Base-by-base conservation (phyloP, 2,888 invertebrate genomes). In the Netelia fuscicornis region DNA sequence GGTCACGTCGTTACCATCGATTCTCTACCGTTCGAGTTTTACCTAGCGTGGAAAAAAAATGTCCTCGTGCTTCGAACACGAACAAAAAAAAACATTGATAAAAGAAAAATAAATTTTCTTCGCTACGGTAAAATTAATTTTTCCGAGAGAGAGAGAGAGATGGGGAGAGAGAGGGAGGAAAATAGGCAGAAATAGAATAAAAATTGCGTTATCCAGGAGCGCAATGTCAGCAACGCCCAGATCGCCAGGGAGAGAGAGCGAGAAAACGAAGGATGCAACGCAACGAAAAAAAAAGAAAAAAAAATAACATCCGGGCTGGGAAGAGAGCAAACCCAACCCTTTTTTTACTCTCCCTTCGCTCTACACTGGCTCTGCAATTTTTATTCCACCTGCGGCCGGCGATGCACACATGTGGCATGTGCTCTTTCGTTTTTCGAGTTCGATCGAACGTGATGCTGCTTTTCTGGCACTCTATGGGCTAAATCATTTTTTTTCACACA, bases 1-100 rank as follows among this genome's bases (percentile, higher is more conserved):
- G 65, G 76, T 81, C 71, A 81, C 84, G 80, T 83, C 75, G 80
- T 78, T 84, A 81, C 68, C 70, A 75, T 75, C 64, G 65, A 84
- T 84, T 60, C 52, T 56, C 70, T 13, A 10, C 60, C 2, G 11
- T 25, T 9, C 20, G 30, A 44, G 42, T 62, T 58, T 56, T 65
- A 37, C 37, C 37, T 37, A 20, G 37, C 17, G 6, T 9, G 13
- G 78, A 13, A 9, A 67, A 17, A 60, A 30, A 54, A 25, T 20
- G 17, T 64, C 8, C 75, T 17, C 64, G 5, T 23, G 11, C 52
- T 2, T 48, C 3, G 20, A 25, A 37, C 48, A 13, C 48, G 20
- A 60, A 44, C 20, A 37, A 25, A 60, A 30, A 42, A 25, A 78
- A 30, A 56, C n/a, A n/a, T n/a, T 44, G 20, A 23, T 5, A 2